Percentiles rank a stretch among this genome's conserved stretches.
Conservation (phyloP, 2,797 vertebrate genomes). For the Onychomys torridus region DNA sequence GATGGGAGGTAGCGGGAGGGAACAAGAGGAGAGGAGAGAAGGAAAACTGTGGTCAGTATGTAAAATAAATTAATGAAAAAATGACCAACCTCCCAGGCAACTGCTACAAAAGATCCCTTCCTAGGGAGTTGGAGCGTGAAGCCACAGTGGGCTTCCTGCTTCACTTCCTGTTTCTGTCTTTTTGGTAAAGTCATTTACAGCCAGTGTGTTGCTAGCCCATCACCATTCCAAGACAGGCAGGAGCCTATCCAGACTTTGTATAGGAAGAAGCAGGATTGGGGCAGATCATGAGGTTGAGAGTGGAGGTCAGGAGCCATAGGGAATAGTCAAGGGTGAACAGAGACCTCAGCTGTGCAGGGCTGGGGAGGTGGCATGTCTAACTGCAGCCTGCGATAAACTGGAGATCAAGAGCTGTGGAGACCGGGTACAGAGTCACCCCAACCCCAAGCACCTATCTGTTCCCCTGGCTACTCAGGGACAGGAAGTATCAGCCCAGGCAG, state of each 20-base stretch:
- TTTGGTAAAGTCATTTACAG: background rate
- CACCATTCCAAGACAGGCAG: no score
- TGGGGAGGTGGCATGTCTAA: no score
- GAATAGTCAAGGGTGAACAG: no score
- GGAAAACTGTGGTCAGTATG: background rate
- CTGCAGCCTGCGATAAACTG: background rate
- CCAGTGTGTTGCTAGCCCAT: background rate
- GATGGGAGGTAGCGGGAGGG: background rate
- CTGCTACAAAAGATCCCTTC: background rate
- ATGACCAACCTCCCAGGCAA: background rate
- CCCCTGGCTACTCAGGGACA: accelerated
- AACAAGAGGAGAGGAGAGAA: background rate
- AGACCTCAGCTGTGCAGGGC: background rate
- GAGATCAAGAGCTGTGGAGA: background rate
- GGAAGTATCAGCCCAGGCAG: background rate
- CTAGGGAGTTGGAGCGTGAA: background rate
- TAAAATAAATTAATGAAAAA: background rate
- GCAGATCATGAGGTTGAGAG: accelerated
- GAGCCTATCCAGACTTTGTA: background rate
- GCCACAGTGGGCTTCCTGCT: background rate
- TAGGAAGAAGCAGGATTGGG: background rate
- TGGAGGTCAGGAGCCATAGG: background rate
- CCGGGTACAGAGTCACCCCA: background rate
- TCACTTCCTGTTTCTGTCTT: background rate
- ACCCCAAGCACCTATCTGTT: no score